Base-by-base conservation (phyloP, 1,140 invertebrate genomes). In the Drosophila sturtevanti region DNA sequence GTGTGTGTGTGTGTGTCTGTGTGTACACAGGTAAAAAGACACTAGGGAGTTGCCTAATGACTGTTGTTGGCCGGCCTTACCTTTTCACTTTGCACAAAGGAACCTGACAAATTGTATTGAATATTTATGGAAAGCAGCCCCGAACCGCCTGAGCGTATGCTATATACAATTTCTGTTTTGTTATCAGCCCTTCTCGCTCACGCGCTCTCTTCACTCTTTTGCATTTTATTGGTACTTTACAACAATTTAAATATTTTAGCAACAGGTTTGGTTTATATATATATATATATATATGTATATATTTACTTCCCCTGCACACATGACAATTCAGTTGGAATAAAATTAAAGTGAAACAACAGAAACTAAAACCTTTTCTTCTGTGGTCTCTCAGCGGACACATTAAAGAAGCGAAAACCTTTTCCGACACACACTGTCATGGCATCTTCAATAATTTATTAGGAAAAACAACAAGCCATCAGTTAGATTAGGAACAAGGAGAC, bases 161-260 rank as follows among this genome's bases (percentile, higher is more conserved):
- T 48, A 21, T 21, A 48, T 48, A 48, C 10, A 48, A 48, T 48
- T 48, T 48, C 16, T 48, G n/a, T 10, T 21, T 48, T 48, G 16
- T 48, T 48, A 21, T 48, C 16, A 60, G 34, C 24, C 37, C 37
- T 31, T 9, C 21, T 11, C n/a, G 9, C 27, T n/a, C 60, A 35
- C 56, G 48, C 35, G 48, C 27, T 31, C 4, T 27, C 7, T 11
- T 22, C 34, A 34, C 59, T 22, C 35, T 52, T 37, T 41, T 31
- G 34, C 60, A n/a, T 35, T 55, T 41, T 51, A 59, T 38, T 72
- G 12, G n/a, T 55, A 74, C 72, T 48, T 73, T 74, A 63, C 21
- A 62, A 66, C 72, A 74, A 59, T 74, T 74, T 74, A 74, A 74
- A 74, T 74, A 74, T 74, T 74, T 75, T 75, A 75, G 72, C 72